Evolutionary conservation across 2,888 invertebrate genomes (phyloP).

Genomic region (Agonopterix heracliana): DNA sequence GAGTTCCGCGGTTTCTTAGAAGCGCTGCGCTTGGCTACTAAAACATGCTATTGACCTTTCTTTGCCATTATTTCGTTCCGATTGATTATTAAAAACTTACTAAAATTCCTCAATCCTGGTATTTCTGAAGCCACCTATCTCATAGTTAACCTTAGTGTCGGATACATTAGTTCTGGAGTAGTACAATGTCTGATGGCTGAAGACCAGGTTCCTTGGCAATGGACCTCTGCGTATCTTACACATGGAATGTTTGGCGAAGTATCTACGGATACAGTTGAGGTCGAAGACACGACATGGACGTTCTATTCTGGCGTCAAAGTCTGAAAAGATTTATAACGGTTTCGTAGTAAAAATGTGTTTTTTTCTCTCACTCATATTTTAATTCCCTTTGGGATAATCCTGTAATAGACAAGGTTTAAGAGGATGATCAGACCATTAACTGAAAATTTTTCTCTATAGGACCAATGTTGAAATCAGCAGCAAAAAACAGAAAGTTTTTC

Average conservation of each 20-base stretch:
- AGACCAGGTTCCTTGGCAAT: conserved; percentile 19
- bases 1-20: too few relatives aligned
- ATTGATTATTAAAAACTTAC: conserved; percentile 13
- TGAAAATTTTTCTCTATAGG: too few relatives aligned
- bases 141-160: conserved; percentile 7
- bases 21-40: too few relatives aligned
- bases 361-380: too few relatives aligned
- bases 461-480: too few relatives aligned
- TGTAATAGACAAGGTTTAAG: too few relatives aligned
- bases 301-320: conserved; percentile 1
- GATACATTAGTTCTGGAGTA: conserved; percentile 16
- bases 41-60: too few relatives aligned
- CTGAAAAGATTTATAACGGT: background rate
- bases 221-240: conserved; percentile 15
- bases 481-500: too few relatives aligned
- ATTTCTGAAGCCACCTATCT: conserved; percentile 16
- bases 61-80: too few relatives aligned
- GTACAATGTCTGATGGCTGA: conserved; percentile 11
- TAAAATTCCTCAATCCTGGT: conserved; percentile 23
- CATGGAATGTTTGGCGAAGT: conserved; percentile 17
- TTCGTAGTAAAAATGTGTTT: too few relatives aligned
- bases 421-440: too few relatives aligned
- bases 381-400: too few relatives aligned
- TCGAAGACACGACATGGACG: conserved; percentile 21
- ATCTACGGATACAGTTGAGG: conserved; percentile 20